Evolutionary conservation across 2,888 invertebrate species (phyloP).

Genomic region (Tetragonula carbonaria): DNA sequence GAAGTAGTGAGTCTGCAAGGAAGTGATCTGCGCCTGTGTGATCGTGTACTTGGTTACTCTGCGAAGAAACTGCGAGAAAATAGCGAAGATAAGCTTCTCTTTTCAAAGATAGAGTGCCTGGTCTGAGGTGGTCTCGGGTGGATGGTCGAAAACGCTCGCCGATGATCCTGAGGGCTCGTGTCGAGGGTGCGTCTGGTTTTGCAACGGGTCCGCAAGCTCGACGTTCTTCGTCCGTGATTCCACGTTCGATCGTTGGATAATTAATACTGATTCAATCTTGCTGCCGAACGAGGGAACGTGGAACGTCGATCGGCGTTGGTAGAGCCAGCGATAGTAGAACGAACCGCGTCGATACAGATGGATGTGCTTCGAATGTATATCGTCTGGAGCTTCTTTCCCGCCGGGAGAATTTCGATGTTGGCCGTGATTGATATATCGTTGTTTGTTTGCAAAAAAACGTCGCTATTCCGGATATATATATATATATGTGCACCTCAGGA

Average conservation of each 20-base stretch:
- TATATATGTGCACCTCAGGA: conserved; percentile 36
- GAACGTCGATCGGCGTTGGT: neutral
- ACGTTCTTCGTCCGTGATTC: conserved; percentile 11
- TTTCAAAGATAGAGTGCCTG: conserved; percentile 71
- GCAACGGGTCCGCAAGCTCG: neutral
- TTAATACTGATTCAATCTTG: conserved; percentile 47
- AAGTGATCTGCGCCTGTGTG: conserved; percentile 41
- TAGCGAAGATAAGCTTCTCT: conserved; percentile 53
- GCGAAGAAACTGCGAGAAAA: conserved; percentile 8
- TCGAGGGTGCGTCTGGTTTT: neutral
- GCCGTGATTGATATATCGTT: conserved; percentile 46
- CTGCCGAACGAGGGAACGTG: neutral
- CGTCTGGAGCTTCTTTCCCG: conserved; percentile 33
- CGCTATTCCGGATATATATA: conserved; percentile 34
- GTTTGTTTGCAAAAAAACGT: conserved; percentile 32
- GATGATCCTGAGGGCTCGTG: conserved; percentile 45
- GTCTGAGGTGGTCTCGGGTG: conserved; percentile 68
- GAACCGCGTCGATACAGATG: conserved; percentile 1
- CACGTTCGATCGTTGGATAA: conserved; percentile 23
- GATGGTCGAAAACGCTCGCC: conserved; percentile 60
- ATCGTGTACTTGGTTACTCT: conserved; percentile 47
- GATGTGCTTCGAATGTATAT: conserved; percentile 35
- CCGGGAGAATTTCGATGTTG: conserved; percentile 56
- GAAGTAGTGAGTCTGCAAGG: conserved; percentile 18
- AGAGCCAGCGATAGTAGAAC: neutral